Conservation (phyloP, 2,113 vertebrate species). For the Channa maculata region DNA sequence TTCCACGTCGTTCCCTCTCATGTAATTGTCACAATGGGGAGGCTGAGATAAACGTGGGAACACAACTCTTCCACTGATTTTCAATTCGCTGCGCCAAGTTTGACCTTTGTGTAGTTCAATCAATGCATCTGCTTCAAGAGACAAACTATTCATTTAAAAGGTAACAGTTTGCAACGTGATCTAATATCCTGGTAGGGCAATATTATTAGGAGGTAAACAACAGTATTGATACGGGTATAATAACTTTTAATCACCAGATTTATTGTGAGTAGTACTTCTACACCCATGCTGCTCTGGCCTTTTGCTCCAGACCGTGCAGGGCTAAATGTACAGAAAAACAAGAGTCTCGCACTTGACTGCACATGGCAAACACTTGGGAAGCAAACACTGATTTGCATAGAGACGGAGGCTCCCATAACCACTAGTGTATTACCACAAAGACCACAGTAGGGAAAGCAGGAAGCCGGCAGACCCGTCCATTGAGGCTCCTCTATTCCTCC, state of each 20-base stretch:
- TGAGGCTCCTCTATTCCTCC: slow-evolving; percentile 23
- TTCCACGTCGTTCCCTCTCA: slow-evolving; percentile 35
- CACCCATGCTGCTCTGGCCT: slow-evolving; percentile 34
- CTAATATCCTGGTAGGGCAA: slow-evolving; percentile 24
- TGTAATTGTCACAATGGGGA: slow-evolving; percentile 75
- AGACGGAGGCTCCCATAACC: slow-evolving; percentile 59
- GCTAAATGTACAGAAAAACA: slow-evolving; percentile 40
- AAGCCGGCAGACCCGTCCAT: slow-evolving; percentile 44
- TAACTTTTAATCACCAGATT: slow-evolving; percentile 55
- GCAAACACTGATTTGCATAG: slow-evolving; percentile 71
- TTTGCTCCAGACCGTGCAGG: slow-evolving; percentile 27
- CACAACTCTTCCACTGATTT: slow-evolving; percentile 70
- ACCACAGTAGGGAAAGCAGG: slow-evolving; percentile 64
- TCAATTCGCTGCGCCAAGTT: slow-evolving; percentile 60
- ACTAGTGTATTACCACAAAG: slow-evolving; percentile 64
- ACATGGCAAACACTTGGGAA: slow-evolving; percentile 52
- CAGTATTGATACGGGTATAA: slow-evolving; percentile 40
- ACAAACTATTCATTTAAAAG: slow-evolving; percentile 46
- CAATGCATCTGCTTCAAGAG: slow-evolving; percentile 55
- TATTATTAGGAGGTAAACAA: slow-evolving; percentile 33
- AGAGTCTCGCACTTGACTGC: slow-evolving; percentile 46
- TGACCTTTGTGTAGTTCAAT: slow-evolving; percentile 73
- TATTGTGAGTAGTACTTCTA: slow-evolving; percentile 18
- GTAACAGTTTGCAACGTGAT: slow-evolving; percentile 15
- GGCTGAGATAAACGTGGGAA: slow-evolving; percentile 60